Conservation (phyloP, 1,140 invertebrate genomes). For the Drosophila persimilis region DNA sequence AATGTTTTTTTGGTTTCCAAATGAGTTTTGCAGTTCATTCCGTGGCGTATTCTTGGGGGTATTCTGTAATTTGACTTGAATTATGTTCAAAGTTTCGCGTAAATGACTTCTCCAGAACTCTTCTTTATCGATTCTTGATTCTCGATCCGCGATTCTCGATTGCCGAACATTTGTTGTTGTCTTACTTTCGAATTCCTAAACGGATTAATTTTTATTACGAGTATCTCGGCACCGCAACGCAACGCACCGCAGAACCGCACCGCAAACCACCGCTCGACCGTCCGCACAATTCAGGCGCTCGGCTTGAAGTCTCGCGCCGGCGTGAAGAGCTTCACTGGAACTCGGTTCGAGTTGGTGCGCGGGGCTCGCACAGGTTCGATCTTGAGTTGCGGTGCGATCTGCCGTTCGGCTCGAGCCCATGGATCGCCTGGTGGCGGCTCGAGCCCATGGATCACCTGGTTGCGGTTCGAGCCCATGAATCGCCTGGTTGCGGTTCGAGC, state of each 20-base stretch:
- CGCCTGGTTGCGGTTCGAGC: conserved; percentile 5
- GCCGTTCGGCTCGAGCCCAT: conserved; percentile 8
- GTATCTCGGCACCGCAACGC: conserved; percentile 1
- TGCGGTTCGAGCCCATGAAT: neutral
- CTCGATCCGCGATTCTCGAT: neutral
- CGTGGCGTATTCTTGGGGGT: neutral
- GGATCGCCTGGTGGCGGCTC: neutral
- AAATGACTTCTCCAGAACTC: neutral
- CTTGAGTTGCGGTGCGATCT: conserved; percentile 21
- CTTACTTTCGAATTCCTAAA: conserved; percentile 33
- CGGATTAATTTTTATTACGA: neutral
- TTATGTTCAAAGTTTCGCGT: conserved; percentile 22
- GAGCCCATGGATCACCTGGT: neutral
- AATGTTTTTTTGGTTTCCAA: conserved; percentile 48
- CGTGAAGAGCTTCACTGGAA: neutral
- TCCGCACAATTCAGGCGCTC: conserved; percentile 44
- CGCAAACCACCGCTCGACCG: conserved; percentile 18
- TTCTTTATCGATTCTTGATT: conserved; percentile 4
- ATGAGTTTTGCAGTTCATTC: conserved; percentile 47
- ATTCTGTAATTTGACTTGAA: conserved; percentile 48
- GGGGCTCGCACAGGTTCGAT: neutral
- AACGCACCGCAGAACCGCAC: neutral
- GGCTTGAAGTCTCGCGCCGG: conserved; percentile 35
- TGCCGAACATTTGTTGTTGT: neutral
- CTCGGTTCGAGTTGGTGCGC: neutral